Evolutionary conservation across 2,113 vertebrate species (phyloP), one percentile per base, ranked within the genome.

Genomic region (Corythaeola cristata): DNA sequence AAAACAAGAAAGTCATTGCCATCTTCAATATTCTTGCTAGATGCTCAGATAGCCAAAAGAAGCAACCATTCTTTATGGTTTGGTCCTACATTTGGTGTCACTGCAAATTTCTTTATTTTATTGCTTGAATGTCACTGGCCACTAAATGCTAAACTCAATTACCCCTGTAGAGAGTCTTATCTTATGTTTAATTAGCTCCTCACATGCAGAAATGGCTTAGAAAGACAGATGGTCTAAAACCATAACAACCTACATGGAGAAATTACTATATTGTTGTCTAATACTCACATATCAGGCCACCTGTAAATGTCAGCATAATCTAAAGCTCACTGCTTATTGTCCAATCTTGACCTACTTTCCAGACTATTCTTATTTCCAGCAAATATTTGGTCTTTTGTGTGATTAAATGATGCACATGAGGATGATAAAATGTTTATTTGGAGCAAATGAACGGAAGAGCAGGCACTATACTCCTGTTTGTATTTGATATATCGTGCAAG

Each of bases 321-420:
- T 59, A 86, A 79, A 94, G 8, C 50, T 63, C 6, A 0, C 18
- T 59, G 9, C 20, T 56, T 62, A 14, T 33, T 83, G 8, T 50
- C 41, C 85, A 33, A 47, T 93, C 79, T 86, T 96, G 85, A 94
- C 90, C 90, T 77, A 60, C 50, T 88, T 94, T 49, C 41, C 26
- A 37, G 24, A 39, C 23, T 53, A 8, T 26, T 83, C 50, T 32
- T 64, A 8, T 80, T 96, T 83, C 59, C 32, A 63, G 47, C 16
- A 93, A 92, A 86, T 80, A 86, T 50, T 81, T 90, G 14, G 32
- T 62, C 24, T 66, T 66, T 69, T 0, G 0, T 35, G 9, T 20
- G 45, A 73, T 55, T 76, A 88, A 88, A 91, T 49, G 11, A 66
- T 85, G 67, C 80, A 68, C 18, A 19, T 13, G 16, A 75, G 12